These are phyloP conservation scores for Strigamia transsilvanica DNA, from an alignment of 2,888 invertebrate species.

Conservation along the genomic window DNA sequence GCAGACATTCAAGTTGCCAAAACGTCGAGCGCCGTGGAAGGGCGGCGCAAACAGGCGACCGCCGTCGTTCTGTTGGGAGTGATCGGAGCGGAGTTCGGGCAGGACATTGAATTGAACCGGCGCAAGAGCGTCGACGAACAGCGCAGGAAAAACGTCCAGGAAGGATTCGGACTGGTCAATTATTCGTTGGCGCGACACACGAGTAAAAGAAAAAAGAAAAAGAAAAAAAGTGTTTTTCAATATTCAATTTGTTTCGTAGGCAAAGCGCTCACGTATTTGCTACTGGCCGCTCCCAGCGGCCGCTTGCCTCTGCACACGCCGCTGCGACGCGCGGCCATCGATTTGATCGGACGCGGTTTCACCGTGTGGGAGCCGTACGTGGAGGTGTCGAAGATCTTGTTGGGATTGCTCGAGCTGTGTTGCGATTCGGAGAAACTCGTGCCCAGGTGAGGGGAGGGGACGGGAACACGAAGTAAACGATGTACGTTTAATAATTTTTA, in stretches of 20 bases:
- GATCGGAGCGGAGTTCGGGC: constrained; percentile 97
- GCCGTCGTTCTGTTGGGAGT: constrained; percentile 96
- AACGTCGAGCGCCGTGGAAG: constrained; percentile 78
- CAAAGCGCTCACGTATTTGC: constrained; percentile 89
- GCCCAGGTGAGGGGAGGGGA: constrained; percentile 75
- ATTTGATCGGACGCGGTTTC: constrained; percentile 95
- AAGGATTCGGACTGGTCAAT: constrained; percentile 86
- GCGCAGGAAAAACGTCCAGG: constrained; percentile 79
- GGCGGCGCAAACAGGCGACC: constrained; percentile 94
- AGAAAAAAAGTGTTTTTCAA: background rate
- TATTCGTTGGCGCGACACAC: constrained; percentile 90
- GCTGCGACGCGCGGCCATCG: constrained; percentile 93
- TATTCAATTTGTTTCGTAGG: constrained; percentile 63
- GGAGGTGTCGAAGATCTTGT: constrained; percentile 86
- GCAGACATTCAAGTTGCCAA: constrained; percentile 52
- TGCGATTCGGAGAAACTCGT: constrained; percentile 90
- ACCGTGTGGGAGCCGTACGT: constrained; percentile 99
- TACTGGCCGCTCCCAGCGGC: constrained; percentile 83
- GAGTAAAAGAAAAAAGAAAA: constrained; percentile 65
- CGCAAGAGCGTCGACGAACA: constrained; percentile 68
- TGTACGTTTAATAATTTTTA: too few species aligned
- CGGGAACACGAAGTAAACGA: background rate
- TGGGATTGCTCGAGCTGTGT: constrained; percentile 89
- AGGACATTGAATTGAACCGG: constrained; percentile 77
- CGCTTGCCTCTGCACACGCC: constrained; percentile 91